These are phyloP conservation scores for Stichopus horrens DNA, from an alignment of 53 echinoderm and acorn worm species.

Conservation along the genomic window DNA sequence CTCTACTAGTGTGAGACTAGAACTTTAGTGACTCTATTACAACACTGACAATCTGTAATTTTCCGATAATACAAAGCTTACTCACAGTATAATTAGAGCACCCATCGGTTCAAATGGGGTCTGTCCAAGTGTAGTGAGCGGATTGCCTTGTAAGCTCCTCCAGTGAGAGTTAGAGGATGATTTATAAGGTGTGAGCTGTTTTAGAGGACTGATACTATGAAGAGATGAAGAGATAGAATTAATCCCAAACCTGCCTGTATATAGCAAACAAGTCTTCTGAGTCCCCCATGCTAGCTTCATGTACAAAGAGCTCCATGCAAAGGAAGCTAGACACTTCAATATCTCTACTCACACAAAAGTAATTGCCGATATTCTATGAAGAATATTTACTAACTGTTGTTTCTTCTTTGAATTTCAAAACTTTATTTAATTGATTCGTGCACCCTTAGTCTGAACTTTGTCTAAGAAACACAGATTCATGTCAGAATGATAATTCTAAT, in stretches of 20 bases:
- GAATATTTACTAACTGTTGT: neutral
- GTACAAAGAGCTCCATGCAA: too few relatives aligned
- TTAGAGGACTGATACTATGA: neutral
- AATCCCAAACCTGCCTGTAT: neutral
- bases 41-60: too few relatives aligned
- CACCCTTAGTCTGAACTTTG: too few relatives aligned
- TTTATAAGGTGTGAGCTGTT: neutral
- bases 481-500: too few relatives aligned
- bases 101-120: neutral
- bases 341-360: neutral
- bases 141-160: slow-evolving; percentile 18
- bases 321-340: too few relatives aligned
- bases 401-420: too few relatives aligned
- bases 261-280: too few relatives aligned
- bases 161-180: neutral
- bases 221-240: neutral
- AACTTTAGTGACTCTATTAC: too few relatives aligned
- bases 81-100: neutral
- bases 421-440: too few relatives aligned
- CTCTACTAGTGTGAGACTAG: too few relatives aligned
- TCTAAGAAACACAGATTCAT: too few relatives aligned
- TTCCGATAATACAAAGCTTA: neutral
- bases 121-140: neutral
- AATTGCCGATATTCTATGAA: neutral
- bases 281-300: too few relatives aligned